Conservation (phyloP, 2,113 vertebrate genomes). For the Globicephala melas region DNA sequence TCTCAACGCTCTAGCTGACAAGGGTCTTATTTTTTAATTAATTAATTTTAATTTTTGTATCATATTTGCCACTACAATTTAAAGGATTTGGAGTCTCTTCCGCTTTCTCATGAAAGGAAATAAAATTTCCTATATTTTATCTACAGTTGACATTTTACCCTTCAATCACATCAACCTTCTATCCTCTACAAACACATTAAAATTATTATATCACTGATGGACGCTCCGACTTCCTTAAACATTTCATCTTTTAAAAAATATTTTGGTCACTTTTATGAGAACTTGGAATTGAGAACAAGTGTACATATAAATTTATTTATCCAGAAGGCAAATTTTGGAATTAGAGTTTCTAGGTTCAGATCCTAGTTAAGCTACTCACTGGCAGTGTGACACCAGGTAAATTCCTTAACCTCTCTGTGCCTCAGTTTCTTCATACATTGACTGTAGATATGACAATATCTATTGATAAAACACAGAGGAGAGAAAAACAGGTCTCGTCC, state of each 20-base stretch:
- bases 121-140: background rate
- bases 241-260: background rate
- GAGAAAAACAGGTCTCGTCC: background rate
- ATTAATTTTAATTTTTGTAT: background rate
- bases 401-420: background rate
- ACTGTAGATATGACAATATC: background rate
- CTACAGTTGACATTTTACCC: background rate
- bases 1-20: background rate
- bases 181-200: background rate
- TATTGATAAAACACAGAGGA: background rate
- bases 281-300: background rate
- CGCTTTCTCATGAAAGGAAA: background rate
- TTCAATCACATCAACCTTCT: background rate
- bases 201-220: background rate
- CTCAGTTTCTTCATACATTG: background rate
- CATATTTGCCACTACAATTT: background rate
- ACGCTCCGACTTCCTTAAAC: background rate
- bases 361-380: background rate
- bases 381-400: background rate
- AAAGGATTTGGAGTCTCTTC: background rate
- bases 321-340: background rate
- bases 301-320: background rate
- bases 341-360: background rate
- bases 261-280: background rate
- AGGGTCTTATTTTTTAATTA: background rate